Percentiles rank a stretch among this genome's conserved stretches.
Conservation (phyloP, 2,888 invertebrate genomes). For the Drosophila gaucha region DNA sequence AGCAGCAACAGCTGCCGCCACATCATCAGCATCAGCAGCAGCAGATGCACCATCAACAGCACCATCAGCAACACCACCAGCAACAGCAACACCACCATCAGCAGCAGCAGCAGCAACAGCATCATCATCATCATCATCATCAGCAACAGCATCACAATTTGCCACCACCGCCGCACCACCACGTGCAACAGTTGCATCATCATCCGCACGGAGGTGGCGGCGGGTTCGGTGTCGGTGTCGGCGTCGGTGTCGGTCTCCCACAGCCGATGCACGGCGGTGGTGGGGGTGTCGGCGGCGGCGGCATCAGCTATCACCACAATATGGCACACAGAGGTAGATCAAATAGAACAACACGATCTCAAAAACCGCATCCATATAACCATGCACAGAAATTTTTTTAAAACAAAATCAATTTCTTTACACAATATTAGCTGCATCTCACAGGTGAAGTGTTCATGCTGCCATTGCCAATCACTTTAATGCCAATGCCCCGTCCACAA, state of each 20-base stretch:
- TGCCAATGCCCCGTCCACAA: conserved; percentile 52
- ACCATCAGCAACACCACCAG: conserved; percentile 21
- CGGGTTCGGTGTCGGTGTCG: conserved; percentile 41
- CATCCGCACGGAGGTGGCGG: conserved; percentile 47
- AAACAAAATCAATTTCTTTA: conserved; percentile 78
- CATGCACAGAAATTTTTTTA: conserved; percentile 84
- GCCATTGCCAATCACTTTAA: conserved; percentile 68
- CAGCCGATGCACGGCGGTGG: conserved; percentile 54
- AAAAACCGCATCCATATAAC: conserved; percentile 85
- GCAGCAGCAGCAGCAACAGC: conserved; percentile 26
- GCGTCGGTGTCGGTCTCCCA: conserved; percentile 52
- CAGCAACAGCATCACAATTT: conserved; percentile 60
- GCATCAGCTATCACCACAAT: conserved; percentile 73
- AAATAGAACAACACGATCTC: conserved; percentile 83
- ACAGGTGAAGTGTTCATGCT: conserved; percentile 76
- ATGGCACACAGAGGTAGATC: conserved; percentile 85
- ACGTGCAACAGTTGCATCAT: conserved; percentile 70
- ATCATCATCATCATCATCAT: conserved; percentile 30
- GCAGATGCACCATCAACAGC: conserved; percentile 54
- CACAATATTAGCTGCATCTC: conserved; percentile 78
- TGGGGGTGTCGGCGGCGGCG: conserved; percentile 30
- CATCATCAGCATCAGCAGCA: conserved; percentile 48
- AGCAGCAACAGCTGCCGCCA: conserved; percentile 12
- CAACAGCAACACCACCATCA: conserved; percentile 27
- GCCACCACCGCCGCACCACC: conserved; percentile 64